Base-by-base conservation (phyloP, 2,113 vertebrate species). In the Corvus moneduloides region DNA sequence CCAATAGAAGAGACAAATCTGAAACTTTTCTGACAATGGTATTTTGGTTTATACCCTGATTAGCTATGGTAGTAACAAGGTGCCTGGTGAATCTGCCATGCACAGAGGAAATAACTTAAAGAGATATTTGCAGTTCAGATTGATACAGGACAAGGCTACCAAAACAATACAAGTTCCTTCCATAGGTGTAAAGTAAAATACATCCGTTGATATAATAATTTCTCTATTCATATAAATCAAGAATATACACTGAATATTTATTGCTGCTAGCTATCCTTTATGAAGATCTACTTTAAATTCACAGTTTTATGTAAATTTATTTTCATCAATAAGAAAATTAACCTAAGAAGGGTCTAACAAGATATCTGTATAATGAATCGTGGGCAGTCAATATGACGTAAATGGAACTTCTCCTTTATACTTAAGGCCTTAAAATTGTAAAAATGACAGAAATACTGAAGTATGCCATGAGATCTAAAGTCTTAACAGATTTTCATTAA, bases 301-400 rank as follows among this genome's bases (percentile, higher is more conserved):
- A 75, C 37, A n/a, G n/a, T 28, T 91, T 66, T 27, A 88, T 35
- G 23, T 67, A 73, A 43, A 92, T 86, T 90, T 79, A 67, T 73
- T 93, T 90, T 89, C 59, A 90, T 41, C 52, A 67, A 51, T 46
- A 55, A 92, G 79, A 93, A 88, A 94, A 96, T 54, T 55, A 91
- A 90, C 71, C 24, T 61, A 79, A 51, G 64, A 79, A 61, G 5
- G 20, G 48, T 78, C 84, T 78, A 94, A 91, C 27, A 88, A 84
- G 56, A 55, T 52, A 51, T 16, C 72, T 84, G 21, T 63, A 52
- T 87, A 93, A 95, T 66, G 46, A 81, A 90, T 24, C 33, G 26
- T 6, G 82, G 30, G 77, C 56, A 91, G 64, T 35, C 62, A 56
- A 16, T 28, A 78, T 26, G 39, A 75, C 33, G 2, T 41, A 96